These are phyloP conservation scores for Nothoprocta pentlandii DNA, from an alignment of 2,113 vertebrate species.

Conservation along the genomic window DNA sequence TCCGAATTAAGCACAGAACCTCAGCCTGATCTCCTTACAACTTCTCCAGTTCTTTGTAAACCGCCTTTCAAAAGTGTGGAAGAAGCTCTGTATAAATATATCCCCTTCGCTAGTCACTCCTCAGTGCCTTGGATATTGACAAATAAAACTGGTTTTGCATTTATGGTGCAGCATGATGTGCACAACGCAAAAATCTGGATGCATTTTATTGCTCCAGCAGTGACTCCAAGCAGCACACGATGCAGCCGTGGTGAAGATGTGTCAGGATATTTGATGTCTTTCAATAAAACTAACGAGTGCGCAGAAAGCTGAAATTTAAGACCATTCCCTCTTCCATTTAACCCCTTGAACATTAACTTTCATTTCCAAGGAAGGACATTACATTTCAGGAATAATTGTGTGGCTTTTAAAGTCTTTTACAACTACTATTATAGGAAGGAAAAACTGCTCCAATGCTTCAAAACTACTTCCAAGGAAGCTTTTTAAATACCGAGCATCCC, in stretches of 20 bases:
- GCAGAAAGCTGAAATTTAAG: neutral
- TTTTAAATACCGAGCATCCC: constrained; percentile 22
- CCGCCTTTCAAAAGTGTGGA: neutral
- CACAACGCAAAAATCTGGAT: neutral
- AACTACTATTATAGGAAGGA: neutral
- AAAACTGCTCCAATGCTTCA: neutral
- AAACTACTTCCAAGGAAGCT: neutral
- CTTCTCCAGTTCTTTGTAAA: constrained; percentile 9
- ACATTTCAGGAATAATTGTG: neutral
- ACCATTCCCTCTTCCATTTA: neutral
- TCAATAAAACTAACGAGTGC: neutral
- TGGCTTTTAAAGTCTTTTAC: neutral
- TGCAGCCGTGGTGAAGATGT: neutral
- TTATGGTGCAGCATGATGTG: neutral
- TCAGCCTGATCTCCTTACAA: neutral
- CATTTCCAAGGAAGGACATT: neutral
- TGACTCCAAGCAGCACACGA: neutral
- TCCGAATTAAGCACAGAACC: neutral
- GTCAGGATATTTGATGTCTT: neutral
- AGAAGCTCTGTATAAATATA: neutral
- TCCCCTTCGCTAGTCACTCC: neutral
- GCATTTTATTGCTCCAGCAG: neutral
- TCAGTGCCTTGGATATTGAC: neutral
- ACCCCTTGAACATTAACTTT: neutral
- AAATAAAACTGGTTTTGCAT: neutral